These are phyloP conservation scores for Carollia perspicillata DNA, from an alignment of 2,113 vertebrate species.

Conservation along the genomic window DNA sequence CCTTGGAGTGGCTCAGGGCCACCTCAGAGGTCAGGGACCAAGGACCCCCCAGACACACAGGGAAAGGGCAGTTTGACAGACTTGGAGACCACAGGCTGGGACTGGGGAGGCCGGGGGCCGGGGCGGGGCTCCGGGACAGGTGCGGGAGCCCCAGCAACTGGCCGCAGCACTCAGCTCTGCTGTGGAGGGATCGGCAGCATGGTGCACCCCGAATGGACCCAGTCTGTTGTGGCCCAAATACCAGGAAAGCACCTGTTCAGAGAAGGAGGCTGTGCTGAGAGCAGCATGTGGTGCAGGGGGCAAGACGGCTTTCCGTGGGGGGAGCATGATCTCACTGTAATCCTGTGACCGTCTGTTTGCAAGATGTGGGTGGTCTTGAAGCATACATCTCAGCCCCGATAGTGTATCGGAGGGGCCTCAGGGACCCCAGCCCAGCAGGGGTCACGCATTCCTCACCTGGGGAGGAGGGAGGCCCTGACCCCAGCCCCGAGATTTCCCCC, in stretches of 20 bases:
- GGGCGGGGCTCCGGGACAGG: not conserved
- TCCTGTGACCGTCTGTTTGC: no score
- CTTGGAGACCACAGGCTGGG: not conserved
- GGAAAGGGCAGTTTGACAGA: not conserved
- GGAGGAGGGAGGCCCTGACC: not conserved
- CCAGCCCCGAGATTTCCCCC: not conserved
- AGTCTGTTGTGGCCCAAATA: not conserved
- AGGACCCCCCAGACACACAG: not conserved
- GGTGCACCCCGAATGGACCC: not conserved
- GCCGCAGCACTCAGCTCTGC: not conserved
- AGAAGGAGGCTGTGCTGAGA: not conserved
- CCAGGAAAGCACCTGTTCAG: not conserved
- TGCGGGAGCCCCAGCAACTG: not conserved
- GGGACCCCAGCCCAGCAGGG: not conserved
- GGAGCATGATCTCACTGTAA: not conserved
- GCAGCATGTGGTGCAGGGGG: not conserved
- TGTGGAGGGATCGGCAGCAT: accelerated
- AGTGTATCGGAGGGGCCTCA: no score
- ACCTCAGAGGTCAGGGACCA: not conserved
- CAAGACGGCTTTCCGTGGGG: not conserved
- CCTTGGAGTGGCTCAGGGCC: not conserved
- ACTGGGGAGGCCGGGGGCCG: not conserved
- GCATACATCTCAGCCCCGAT: no score
- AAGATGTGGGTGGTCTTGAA: not conserved
- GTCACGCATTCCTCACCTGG: not conserved